A percentile compares a stretch with the other conserved stretches of the same genome.
Conservation (phyloP, 2,888 invertebrate genomes). For the Plebejus argus region DNA sequence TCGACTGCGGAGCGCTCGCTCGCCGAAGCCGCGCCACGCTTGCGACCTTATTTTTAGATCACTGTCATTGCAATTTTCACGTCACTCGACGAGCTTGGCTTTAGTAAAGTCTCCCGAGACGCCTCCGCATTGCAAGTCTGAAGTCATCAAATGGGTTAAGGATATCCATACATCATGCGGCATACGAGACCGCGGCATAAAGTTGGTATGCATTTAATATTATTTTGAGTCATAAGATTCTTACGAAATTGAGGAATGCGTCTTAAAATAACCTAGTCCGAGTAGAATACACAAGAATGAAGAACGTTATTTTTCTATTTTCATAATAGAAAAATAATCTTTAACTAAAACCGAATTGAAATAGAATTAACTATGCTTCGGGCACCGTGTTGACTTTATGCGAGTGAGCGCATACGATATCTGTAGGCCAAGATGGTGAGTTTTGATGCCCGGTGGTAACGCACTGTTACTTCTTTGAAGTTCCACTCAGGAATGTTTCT, state of each 20-base stretch:
- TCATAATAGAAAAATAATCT: not conserved
- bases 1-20: conserved; percentile 69
- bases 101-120: conserved; percentile 59
- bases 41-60: conserved; percentile 73
- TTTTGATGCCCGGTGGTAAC: too few species aligned
- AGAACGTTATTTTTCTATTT: not conserved
- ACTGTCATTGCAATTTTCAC: conserved; percentile 79
- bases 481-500: too few species aligned
- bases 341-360: not conserved
- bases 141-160: conserved; percentile 68
- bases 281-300: not conserved
- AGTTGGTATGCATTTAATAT: conserved; percentile 49
- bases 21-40: conserved; percentile 55
- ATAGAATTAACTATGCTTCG: too few species aligned
- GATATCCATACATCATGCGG: conserved; percentile 56
- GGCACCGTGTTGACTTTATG: too few species aligned
- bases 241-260: conserved; percentile 24
- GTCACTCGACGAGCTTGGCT: conserved; percentile 63
- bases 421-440: too few species aligned
- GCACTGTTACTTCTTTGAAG: too few species aligned
- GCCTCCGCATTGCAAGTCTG: conserved; percentile 49
- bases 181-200: conserved; percentile 47
- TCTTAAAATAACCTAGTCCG: conserved; percentile 32
- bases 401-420: too few species aligned
- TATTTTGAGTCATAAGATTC: conserved; percentile 40